phyloP scores from a whole-genome alignment of 2,797 vertebrate genomes.

The Aulostomus chinensis region DNA sequence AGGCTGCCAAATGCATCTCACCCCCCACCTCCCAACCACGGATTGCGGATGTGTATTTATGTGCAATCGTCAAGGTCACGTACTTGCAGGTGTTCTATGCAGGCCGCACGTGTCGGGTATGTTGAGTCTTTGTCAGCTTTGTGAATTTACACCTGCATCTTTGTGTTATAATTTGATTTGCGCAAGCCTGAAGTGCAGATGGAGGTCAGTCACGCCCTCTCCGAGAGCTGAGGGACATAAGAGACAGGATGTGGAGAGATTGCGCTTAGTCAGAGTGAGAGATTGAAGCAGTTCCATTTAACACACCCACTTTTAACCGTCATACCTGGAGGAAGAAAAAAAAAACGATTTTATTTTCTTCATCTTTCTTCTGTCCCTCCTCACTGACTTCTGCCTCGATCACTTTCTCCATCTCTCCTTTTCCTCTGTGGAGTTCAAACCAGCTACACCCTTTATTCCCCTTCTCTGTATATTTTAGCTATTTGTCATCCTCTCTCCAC shows the following conservation, averaged over 20 bases:
- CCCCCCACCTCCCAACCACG: too few relatives aligned
- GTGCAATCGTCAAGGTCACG: too few relatives aligned
- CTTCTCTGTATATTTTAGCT: too few relatives aligned
- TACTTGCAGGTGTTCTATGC: not conserved
- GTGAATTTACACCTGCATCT: constrained; percentile 3
- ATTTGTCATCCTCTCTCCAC: too few relatives aligned
- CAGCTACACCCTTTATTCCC: too few relatives aligned
- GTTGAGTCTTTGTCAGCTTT: constrained; percentile 21
- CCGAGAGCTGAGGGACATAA: constrained; percentile 1
- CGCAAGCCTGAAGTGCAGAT: constrained; percentile 36
- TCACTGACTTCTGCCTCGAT: too few relatives aligned
- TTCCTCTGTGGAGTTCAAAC: too few relatives aligned
- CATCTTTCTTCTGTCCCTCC: not conserved
- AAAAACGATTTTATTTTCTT: constrained; percentile 33
- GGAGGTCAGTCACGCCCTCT: constrained; percentile 40
- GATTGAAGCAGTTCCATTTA: constrained; percentile 33
- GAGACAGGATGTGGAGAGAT: constrained; percentile 34
- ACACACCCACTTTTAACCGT: constrained; percentile 53
- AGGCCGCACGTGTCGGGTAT: not conserved
- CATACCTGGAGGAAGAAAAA: constrained; percentile 31
- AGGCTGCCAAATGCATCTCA: constrained; percentile 1
- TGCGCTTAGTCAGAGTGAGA: constrained; percentile 42
- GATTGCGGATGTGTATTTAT: too few relatives aligned
- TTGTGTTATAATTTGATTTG: constrained; percentile 36
- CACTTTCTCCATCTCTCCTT: too few relatives aligned